Conservation (phyloP, 1,140 invertebrate genomes). For the Drosophila equinoxialis region DNA sequence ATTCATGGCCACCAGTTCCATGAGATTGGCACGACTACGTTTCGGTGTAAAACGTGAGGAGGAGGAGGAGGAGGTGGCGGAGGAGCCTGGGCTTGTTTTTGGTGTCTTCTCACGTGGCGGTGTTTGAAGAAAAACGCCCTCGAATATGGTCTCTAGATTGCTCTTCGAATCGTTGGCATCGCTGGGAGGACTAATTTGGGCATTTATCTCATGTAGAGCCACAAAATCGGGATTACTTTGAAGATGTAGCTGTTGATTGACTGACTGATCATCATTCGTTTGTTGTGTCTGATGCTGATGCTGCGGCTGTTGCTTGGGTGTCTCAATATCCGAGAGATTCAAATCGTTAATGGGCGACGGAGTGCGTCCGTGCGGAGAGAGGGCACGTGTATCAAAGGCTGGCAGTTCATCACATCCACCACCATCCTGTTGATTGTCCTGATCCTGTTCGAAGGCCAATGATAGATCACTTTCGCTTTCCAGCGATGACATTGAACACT, state of each 20-base stretch:
- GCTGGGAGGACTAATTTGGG: conserved; percentile 75
- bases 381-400: conserved; percentile 71
- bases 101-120: conserved; percentile 63
- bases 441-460: conserved; percentile 67
- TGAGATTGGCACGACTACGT: conserved; percentile 59
- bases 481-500: conserved; percentile 66
- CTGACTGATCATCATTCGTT: conserved; percentile 10
- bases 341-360: conserved; percentile 77
- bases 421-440: conserved; percentile 38
- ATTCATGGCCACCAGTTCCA: conserved; percentile 71
- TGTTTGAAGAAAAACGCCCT: conserved; percentile 76
- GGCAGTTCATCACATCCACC: conserved; percentile 70
- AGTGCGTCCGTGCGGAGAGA: conserved; percentile 71
- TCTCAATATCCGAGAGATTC: conserved; percentile 49
- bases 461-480: conserved; percentile 74
- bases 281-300: neutral
- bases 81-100: conserved; percentile 29
- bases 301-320: conserved; percentile 45
- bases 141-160: conserved; percentile 77
- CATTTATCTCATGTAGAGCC: conserved; percentile 74
- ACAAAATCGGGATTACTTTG: conserved; percentile 66
- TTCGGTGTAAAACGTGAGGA: conserved; percentile 53
- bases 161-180: conserved; percentile 50
- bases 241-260: conserved; percentile 31
- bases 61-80: neutral